Evolutionary conservation across 1,140 invertebrate species (phyloP).

Genomic region (Hirudo medicinalis): DNA sequence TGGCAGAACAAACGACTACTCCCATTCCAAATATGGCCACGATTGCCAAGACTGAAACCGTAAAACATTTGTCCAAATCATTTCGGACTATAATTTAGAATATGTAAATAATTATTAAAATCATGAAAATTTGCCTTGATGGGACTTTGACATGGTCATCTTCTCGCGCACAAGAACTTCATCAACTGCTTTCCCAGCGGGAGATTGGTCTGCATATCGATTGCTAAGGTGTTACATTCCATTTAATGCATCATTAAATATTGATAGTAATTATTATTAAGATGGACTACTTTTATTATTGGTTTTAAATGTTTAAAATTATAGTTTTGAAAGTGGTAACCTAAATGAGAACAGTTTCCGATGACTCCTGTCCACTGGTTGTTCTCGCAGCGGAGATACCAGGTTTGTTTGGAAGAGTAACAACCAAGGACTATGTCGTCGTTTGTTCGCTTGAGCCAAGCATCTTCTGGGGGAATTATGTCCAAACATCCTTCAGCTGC

Average conservation of each 20-base stretch:
- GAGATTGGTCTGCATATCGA: not conserved
- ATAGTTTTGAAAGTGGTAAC: too few relatives aligned
- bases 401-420: not conserved
- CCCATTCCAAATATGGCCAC: conserved; percentile 7
- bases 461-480: conserved; percentile 6
- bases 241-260: not conserved
- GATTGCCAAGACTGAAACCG: conserved; percentile 1
- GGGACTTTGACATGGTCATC: not conserved
- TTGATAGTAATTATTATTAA: too few relatives aligned
- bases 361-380: conserved; percentile 10
- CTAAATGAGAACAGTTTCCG: conserved; percentile 10
- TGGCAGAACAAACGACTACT: not conserved
- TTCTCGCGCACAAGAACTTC: not conserved
- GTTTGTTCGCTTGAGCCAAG: conserved; percentile 1
- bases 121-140: not conserved
- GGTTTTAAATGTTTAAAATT: too few relatives aligned
- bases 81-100: too few relatives aligned
- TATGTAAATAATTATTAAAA: not conserved
- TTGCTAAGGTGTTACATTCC: not conserved
- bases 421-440: conserved; percentile 12
- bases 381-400: conserved; percentile 4
- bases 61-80: too few relatives aligned
- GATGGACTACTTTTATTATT: too few relatives aligned
- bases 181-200: not conserved
- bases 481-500: conserved; percentile 7